Base-by-base conservation (phyloP, 1,140 invertebrate genomes). In the Orius laevigatus region DNA sequence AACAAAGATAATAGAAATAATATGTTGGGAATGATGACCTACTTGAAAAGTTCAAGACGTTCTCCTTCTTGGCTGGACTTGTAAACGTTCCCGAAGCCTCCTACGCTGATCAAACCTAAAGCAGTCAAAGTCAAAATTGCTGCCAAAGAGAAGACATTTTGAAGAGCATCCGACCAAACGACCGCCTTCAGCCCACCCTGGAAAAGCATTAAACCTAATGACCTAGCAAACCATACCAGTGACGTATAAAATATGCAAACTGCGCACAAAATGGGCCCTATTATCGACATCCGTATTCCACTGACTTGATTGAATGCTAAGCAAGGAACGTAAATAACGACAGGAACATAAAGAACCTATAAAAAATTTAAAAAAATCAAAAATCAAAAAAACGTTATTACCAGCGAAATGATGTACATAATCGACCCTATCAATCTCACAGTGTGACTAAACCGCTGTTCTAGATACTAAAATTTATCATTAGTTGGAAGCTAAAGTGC, bases 81-180 rank as follows among this genome's bases (percentile, higher is more conserved):
- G 54, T 77, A 72, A 4, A 83, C 66, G 25, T 63, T 57, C 0
- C 58, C 56, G 3, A 72, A 58, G 1, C 81, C 82, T 4, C 81
- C 81, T 19, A 78, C 66, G 8, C 14, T 36, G 1, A 12, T 6
- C 8, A 46, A 3, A 11, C 53, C 53, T n/a, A 52, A n/a, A 31
- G 35, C 15, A 2, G 18, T 19, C 11, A 55, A 42, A 15, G 34
- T 31, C n/a, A 52, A 12, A 11, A 48, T 72, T 0, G 79, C 80
- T 1, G 73, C 65, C 39, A 86, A 76, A 79, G 89, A 89, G 1
- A 89, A 71, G 11, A 74, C 64, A 1, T 81, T 76, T 66, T 91
- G 86, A 60, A 87, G 75, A 1, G 81, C 77, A 59, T 90, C 86
- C 2, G 85, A 85, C 76, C 81, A 85, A 39, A 92, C 76, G 2